Evolutionary conservation across 2,888 invertebrate genomes (phyloP), one percentile per base, ranked within the genome.

Genomic region (Trissolcus brochymenae): DNA sequence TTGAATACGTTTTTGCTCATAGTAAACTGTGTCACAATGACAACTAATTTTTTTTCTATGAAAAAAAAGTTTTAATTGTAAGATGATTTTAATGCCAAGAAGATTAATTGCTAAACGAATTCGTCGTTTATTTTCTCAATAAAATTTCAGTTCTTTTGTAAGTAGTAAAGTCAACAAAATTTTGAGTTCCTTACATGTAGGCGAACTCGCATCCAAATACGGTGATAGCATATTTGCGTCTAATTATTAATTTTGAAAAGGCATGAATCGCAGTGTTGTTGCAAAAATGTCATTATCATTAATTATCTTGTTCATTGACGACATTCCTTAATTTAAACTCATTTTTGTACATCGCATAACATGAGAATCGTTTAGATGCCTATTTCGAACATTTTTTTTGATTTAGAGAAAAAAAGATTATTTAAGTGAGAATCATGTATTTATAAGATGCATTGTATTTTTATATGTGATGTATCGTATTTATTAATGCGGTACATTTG

Each of bases 391-490:
- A 16, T 14, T 46, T 46, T n/a, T n/a, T n/a, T 46, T 46, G 1
- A 46, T 46, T 46, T 46, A 6, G 7, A 6, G 13, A 14, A 16
- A 46, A 6, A 16, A 16, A 14, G 1, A 11, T 4, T 54, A 14
- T 49, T 60, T 7, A 55, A 55, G 46, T 59, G 57, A 59, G 29
- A 65, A 55, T 70, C 21, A 41, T 61, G 55, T 70, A 70, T 76
- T 76, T 70, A 75, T 65, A 60, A 61, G n/a, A 70, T 70, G 16
- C 7, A 46, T 19, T 76, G 60, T 75, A 76, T 70, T 76, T 76
- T 76, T 76, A 51, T 76, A 76, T 76, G 64, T 25, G 4, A 64
- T 53, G 54, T 62, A 59, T 25, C 59, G 21, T 68, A 68, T 49
- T 19, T 40, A 21, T 41, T 17, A 6, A 6, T 61, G 19, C 60